These are phyloP conservation scores for Circaetus gallicus DNA, from an alignment of 2,113 vertebrate genomes.

Conservation along the genomic window DNA sequence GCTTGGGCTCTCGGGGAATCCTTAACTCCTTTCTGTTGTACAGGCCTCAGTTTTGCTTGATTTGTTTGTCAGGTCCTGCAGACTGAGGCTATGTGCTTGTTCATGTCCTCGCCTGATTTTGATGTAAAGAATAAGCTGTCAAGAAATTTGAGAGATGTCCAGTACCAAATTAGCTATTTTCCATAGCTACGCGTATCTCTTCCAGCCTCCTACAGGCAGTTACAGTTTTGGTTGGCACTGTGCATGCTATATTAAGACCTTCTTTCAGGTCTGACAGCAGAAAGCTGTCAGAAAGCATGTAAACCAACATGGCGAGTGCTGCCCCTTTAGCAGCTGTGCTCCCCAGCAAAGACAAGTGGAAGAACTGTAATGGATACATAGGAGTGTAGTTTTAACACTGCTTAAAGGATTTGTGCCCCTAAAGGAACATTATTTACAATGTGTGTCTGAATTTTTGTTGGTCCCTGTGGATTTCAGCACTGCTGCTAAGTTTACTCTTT, in stretches of 20 bases:
- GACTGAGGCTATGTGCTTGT: background rate
- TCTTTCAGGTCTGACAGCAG: background rate
- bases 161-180: background rate
- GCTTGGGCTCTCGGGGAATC: background rate
- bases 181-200: fast-evolving
- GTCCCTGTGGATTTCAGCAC: background rate
- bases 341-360: background rate
- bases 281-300: background rate
- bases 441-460: background rate
- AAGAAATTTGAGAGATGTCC: background rate
- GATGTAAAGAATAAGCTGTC: background rate
- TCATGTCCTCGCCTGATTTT: background rate
- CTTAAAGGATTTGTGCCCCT: background rate
- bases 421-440: background rate
- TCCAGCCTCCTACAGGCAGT: background rate
- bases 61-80: background rate
- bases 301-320: background rate
- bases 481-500: background rate
- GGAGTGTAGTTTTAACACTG: background rate
- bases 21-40: background rate
- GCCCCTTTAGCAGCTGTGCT: background rate
- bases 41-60: background rate
- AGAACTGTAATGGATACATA: background rate
- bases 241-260: background rate
- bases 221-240: background rate